Evolutionary conservation across 2,888 invertebrate species (phyloP).

Genomic region (Nudaria mundana): DNA sequence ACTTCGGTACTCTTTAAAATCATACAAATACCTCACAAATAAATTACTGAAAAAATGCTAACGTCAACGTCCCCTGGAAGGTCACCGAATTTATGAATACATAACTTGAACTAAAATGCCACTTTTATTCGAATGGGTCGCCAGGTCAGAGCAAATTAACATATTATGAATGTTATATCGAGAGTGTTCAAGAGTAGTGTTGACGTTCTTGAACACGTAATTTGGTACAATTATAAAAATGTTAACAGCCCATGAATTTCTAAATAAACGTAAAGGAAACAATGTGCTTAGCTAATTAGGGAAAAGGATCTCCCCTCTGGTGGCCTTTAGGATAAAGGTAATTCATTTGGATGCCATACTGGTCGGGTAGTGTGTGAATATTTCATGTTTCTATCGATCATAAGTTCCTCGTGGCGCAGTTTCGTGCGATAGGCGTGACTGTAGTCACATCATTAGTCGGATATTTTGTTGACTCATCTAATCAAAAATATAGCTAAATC

Average conservation of each 20-base stretch:
- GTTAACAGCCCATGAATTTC: too few species aligned
- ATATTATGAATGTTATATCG: constrained; percentile 12
- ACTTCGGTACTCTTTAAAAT: too few species aligned
- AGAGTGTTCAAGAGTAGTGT: constrained; percentile 17
- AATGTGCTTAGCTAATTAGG: constrained; percentile 54
- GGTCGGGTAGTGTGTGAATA: constrained; percentile 66
- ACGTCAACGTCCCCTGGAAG: background rate
- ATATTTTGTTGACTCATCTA: background rate
- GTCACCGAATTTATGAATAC: constrained; percentile 2
- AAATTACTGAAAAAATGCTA: background rate
- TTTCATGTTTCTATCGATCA: constrained; percentile 78
- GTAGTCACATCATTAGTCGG: constrained; percentile 8
- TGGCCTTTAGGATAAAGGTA: constrained; percentile 71
- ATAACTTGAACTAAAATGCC: background rate
- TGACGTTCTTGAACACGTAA: constrained; percentile 16
- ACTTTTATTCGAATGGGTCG: constrained; percentile 6
- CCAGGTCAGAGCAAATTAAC: constrained; percentile 16
- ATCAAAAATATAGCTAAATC: too few species aligned
- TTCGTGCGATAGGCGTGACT: constrained; percentile 24
- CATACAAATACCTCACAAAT: too few species aligned
- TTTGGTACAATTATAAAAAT: constrained; percentile 26
- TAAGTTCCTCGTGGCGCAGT: constrained; percentile 64
- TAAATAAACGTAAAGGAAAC: constrained; percentile 36
- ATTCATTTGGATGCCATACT: constrained; percentile 65
- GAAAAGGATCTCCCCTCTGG: constrained; percentile 56